A percentile compares a stretch with the other conserved stretches of the same genome.
These are phyloP conservation scores for Proctacanthus coquilletti DNA, from an alignment of 1,140 invertebrate genomes.

Conservation along the genomic window DNA sequence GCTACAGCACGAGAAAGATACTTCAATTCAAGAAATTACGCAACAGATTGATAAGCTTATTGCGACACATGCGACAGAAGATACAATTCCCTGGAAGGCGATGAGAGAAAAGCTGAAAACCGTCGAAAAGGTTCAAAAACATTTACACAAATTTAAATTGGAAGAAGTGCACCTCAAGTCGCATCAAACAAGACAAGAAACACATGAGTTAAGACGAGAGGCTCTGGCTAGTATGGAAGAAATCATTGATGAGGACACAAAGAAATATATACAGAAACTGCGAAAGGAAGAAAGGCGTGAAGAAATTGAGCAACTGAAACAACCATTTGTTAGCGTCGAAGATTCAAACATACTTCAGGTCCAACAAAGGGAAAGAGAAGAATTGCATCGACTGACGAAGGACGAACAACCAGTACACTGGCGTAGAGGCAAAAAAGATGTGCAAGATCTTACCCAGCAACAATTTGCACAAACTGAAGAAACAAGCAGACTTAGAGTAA, in stretches of 20 bases:
- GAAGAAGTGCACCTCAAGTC: slow-evolving; percentile 22
- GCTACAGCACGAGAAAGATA: slow-evolving; percentile 27
- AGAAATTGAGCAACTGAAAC: slow-evolving; percentile 17
- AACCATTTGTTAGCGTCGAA: slow-evolving; percentile 18
- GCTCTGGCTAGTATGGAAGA: too few species aligned
- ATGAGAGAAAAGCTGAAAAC: slow-evolving; percentile 28
- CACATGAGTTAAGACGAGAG: slow-evolving; percentile 15
- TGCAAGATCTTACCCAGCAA: too few species aligned
- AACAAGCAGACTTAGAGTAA: too few species aligned
- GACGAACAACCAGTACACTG: slow-evolving; percentile 19
- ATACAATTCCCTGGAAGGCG: slow-evolving; percentile 25
- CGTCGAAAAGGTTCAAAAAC: slow-evolving; percentile 21
- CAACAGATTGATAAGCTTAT: slow-evolving; percentile 27
- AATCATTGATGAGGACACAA: too few species aligned
- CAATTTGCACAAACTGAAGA: too few species aligned
- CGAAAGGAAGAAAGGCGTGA: slow-evolving; percentile 13
- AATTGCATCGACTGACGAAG: slow-evolving; percentile 15
- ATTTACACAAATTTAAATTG: slow-evolving; percentile 28
- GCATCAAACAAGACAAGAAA: background rate
- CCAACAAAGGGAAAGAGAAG: slow-evolving; percentile 20
- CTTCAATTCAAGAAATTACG: slow-evolving; percentile 28
- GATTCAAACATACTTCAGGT: slow-evolving; percentile 23
- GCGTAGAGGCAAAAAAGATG: slow-evolving; percentile 9
- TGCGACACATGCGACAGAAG: slow-evolving; percentile 15
- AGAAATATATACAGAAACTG: slow-evolving; percentile 14